A percentile compares a stretch with the other conserved stretches of the same genome.
These are phyloP conservation scores for Sceloporus undulatus DNA, from an alignment of 2,113 vertebrate genomes.

Conservation along the genomic window DNA sequence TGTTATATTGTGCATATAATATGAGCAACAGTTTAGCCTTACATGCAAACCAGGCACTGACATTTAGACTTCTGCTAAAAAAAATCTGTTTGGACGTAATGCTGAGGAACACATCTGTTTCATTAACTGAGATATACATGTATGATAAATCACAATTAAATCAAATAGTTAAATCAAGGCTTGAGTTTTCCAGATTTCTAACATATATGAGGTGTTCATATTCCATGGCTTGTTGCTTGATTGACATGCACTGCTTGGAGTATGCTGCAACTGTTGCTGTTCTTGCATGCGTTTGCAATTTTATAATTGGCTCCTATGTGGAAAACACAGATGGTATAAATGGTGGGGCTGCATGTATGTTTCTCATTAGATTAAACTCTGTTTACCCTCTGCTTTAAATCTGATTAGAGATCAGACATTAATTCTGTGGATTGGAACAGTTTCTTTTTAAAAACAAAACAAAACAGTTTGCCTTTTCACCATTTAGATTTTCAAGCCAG, in stretches of 20 bases:
- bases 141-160: background rate
- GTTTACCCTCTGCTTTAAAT: conserved; percentile 54
- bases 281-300: conserved; percentile 73
- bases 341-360: conserved; percentile 50
- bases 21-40: background rate
- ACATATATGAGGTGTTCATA: too few relatives aligned
- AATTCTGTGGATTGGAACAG: background rate
- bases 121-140: too few relatives aligned
- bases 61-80: too few relatives aligned
- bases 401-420: conserved; percentile 46
- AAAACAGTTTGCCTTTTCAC: background rate
- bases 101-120: background rate
- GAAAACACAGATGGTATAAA: conserved; percentile 74
- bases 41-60: background rate
- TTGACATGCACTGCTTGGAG: conserved; percentile 45
- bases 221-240: conserved; percentile 45
- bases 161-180: background rate
- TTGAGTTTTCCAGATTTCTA: rapidly evolving
- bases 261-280: conserved; percentile 65
- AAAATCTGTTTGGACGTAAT: too few relatives aligned
- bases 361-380: conserved; percentile 62
- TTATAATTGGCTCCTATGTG: conserved; percentile 73
- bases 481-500: background rate
- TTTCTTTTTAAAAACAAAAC: conserved; percentile 31
- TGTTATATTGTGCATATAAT: background rate